A percentile compares a stretch with the other conserved stretches of the same genome.
Evolutionary conservation across 2,888 invertebrate genomes (phyloP).

Genomic region (Rhamphomyia laevipes): DNA sequence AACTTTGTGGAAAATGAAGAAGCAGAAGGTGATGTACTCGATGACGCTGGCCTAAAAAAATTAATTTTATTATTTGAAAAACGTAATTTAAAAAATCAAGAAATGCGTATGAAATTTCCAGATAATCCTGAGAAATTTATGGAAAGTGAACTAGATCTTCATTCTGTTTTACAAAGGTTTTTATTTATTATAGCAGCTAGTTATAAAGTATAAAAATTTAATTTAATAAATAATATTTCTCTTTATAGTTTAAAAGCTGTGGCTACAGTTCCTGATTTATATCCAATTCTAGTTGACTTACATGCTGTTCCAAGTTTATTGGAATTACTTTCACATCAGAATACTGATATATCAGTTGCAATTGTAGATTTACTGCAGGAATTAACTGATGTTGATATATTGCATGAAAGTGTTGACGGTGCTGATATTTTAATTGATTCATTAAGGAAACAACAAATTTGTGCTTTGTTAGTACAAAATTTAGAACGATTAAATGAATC

Average conservation of each 20-base stretch:
- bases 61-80: slow-evolving; percentile 91
- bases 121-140: slow-evolving; percentile 97
- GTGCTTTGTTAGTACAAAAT: slow-evolving; percentile 85
- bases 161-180: slow-evolving; percentile 68
- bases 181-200: too few species aligned
- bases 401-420: slow-evolving; percentile 88
- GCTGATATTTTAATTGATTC: slow-evolving; percentile 79
- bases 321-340: slow-evolving; percentile 89
- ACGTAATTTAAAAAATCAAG: slow-evolving; percentile 83
- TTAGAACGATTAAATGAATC: slow-evolving; percentile 85
- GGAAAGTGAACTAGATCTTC: slow-evolving; percentile 91
- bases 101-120: slow-evolving; percentile 96
- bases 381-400: slow-evolving; percentile 89
- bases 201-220: slow-evolving; percentile 4
- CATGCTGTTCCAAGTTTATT: slow-evolving; percentile 83
- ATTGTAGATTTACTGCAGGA: slow-evolving; percentile 58
- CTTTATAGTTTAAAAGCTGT: slow-evolving; percentile 62
- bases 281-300: slow-evolving; percentile 79
- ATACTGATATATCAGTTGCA: slow-evolving; percentile 53
- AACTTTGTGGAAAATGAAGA: slow-evolving; percentile 75
- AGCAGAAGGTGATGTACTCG: slow-evolving; percentile 72
- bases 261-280: slow-evolving; percentile 91
- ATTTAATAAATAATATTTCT: slow-evolving; percentile 55
- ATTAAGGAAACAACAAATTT: slow-evolving; percentile 78
- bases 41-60: slow-evolving; percentile 78